These are phyloP conservation scores for Danio jaintianensis DNA, from an alignment of 2,797 vertebrate genomes.

Conservation along the genomic window DNA sequence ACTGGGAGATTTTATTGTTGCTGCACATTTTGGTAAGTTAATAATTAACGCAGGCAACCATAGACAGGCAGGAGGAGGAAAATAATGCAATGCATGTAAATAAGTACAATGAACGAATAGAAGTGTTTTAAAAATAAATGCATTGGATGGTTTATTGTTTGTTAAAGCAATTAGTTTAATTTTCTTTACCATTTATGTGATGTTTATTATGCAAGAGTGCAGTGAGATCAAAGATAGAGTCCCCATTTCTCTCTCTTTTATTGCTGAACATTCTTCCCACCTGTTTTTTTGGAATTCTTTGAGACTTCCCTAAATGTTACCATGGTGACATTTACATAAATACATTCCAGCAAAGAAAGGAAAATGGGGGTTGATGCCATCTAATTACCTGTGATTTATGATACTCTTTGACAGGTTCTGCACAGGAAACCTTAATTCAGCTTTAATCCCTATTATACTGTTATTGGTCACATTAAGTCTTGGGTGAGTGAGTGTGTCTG, in stretches of 20 bases:
- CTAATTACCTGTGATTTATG: constrained; percentile 47
- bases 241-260: background rate
- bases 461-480: constrained; percentile 4
- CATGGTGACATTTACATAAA: constrained; percentile 54
- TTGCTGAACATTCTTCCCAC: constrained; percentile 3
- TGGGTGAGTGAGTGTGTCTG: constrained; percentile 6
- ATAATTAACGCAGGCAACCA: constrained; percentile 12
- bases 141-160: background rate
- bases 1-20: constrained; percentile 18
- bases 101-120: background rate
- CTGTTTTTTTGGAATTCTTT: constrained; percentile 35
- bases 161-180: constrained; percentile 6
- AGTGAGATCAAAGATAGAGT: constrained; percentile 20
- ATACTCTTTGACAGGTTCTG: constrained; percentile 3
- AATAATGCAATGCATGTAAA: background rate
- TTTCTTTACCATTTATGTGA: background rate
- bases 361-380: constrained; percentile 26
- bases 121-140: background rate
- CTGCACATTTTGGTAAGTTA: constrained; percentile 8
- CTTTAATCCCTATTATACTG: constrained; percentile 29
- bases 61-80: background rate
- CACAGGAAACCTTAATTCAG: constrained; percentile 30
- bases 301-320: constrained; percentile 43
- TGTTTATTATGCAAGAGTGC: background rate
- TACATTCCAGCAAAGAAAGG: constrained; percentile 29